Conservation (phyloP, 2,888 invertebrate species). For the Axea sp. region DNA sequence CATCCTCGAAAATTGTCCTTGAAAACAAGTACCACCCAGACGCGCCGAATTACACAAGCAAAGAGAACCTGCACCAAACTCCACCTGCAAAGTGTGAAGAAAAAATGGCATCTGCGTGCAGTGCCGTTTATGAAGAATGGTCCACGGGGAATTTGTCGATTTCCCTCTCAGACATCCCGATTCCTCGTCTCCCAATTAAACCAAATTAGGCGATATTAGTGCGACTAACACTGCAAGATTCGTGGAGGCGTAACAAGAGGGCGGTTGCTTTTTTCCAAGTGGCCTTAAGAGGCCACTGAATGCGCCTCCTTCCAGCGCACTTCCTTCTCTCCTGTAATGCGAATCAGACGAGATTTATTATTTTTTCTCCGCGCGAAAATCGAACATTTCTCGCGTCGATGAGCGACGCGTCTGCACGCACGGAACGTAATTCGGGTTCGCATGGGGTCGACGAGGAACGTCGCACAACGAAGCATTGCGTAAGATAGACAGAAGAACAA, state of each 20-base stretch:
- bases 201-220: conserved; percentile 63
- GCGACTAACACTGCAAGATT: conserved; percentile 38
- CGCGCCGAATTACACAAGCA: neutral
- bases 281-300: conserved; percentile 43
- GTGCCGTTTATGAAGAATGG: neutral
- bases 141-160: too few relatives aligned
- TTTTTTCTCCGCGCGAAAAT: too few relatives aligned
- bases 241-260: conserved; percentile 56
- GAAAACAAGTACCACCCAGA: conserved; percentile 10
- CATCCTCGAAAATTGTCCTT: conserved; percentile 31
- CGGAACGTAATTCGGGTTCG: too few relatives aligned
- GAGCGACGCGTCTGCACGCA: too few relatives aligned
- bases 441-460: too few relatives aligned
- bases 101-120: too few relatives aligned
- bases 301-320: conserved; percentile 7
- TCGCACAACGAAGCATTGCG: too few relatives aligned
- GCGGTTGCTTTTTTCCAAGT: conserved; percentile 41
- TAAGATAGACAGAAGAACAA: too few relatives aligned
- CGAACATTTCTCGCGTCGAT: too few relatives aligned
- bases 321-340: conserved; percentile 7
- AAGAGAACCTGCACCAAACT: too few relatives aligned
- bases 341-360: too few relatives aligned
- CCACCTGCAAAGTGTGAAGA: neutral
- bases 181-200: conserved; percentile 44
- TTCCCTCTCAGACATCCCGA: neutral